These are phyloP conservation scores for Sarcoramphus papa DNA, from an alignment of 2,797 vertebrate species.

Conservation along the genomic window DNA sequence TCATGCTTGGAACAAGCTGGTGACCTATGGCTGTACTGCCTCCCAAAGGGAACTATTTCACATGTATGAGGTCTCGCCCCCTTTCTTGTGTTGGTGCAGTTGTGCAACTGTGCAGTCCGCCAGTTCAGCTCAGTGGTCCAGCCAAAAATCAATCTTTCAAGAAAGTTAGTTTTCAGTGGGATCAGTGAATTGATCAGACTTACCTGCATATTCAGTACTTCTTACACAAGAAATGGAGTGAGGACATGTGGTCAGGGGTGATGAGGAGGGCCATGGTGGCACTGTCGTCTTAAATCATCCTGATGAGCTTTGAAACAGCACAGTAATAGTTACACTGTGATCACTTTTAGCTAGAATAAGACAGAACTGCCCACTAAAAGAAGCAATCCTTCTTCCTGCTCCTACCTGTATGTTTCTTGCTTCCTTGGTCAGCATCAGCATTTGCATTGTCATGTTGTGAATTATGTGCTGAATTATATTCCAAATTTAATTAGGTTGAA, in stretches of 20 bases:
- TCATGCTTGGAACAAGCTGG: not conserved
- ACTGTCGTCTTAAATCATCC: not conserved
- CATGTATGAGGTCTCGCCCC: not conserved
- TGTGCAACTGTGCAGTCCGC: not conserved
- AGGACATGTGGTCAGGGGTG: not conserved
- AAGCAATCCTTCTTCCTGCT: not conserved
- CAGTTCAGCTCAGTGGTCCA: not conserved
- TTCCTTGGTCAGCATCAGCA: not conserved
- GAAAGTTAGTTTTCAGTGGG: not conserved
- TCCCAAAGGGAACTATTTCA: not conserved
- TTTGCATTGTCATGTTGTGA: not conserved
- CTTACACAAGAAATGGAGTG: not conserved
- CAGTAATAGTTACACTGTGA: not conserved
- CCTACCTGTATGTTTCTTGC: not conserved
- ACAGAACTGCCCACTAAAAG: not conserved
- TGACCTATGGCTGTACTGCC: not conserved
- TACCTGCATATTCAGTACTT: not conserved
- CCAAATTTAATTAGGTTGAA: not conserved
- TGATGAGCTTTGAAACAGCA: not conserved
- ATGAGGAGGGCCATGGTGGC: not conserved
- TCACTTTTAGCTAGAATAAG: not conserved
- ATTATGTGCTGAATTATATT: not conserved
- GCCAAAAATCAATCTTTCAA: not conserved
- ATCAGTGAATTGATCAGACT: not conserved
- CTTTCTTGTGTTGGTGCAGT: not conserved